Evolutionary conservation across 2,888 invertebrate species (phyloP), one percentile per base, ranked within the genome.

Genomic region (Melolontha melolontha): DNA sequence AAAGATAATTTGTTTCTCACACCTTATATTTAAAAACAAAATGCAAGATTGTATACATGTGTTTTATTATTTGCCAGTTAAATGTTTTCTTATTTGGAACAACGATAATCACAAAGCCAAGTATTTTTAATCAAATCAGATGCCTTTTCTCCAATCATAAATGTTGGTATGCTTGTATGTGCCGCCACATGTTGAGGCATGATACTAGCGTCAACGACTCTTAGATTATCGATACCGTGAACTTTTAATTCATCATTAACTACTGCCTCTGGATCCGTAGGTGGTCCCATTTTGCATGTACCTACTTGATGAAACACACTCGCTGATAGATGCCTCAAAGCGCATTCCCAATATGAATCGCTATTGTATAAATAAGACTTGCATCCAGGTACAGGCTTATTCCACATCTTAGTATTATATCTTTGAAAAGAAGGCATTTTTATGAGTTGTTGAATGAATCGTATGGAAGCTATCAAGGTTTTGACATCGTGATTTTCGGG

Each of bases 281-380:
- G 79, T 0, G 90, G 88, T 0, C 92, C 92, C 92, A 92, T 92
- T 75, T 89, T 90, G 72, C 90, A 89, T 0, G 91, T 91, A 5
- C 89, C 89, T 12, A 73, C 78, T 12, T 79, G 73, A 69, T 81
- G 78, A 14, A 78, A 75, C 41, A 76, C 63, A 10, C 75, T 75
- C 7, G 73, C 66, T 7, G 77, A 68, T 14, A 76, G 55, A 55
- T 77, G 73, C 27, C 74, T 62, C 88, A 80, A 8, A 86, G 89
- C 88, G 78, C 92, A 92, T 72, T 88, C 87, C 91, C 92, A 91
- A 76, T 92, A 92, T 41, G 86, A 87, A 69, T 91, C 91, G 0
- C 87, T 84, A 71, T 86, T 88, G 67, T 87, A 88, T 2, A 71
- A 70, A 14, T 81, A 72, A 0, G 78, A 71, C 22, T 83, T 82